These are phyloP conservation scores for Macaria notata DNA, from an alignment of 2,888 invertebrate species.

Conservation along the genomic window DNA sequence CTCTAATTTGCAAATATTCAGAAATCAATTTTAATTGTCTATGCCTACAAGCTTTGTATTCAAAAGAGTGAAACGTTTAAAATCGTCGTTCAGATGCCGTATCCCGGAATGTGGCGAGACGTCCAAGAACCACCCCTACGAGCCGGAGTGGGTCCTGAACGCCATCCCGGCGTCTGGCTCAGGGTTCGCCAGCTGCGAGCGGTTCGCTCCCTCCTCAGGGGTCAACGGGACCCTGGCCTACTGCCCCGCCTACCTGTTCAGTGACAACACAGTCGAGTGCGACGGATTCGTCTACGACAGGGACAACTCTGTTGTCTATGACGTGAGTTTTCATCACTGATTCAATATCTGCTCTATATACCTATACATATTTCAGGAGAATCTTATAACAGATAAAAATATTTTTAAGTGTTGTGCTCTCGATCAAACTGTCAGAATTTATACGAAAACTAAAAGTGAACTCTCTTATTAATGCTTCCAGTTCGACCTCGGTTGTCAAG, in stretches of 20 bases:
- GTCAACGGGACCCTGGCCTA: conserved; percentile 46
- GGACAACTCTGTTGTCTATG: conserved; percentile 64
- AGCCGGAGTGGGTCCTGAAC: conserved; percentile 66
- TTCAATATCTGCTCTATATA: too few relatives aligned
- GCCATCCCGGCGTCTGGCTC: conserved; percentile 61
- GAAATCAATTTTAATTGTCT: too few relatives aligned
- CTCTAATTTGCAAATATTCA: too few relatives aligned
- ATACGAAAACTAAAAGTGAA: background rate
- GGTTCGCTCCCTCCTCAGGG: conserved; percentile 49
- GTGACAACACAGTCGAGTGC: conserved; percentile 38
- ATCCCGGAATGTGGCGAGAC: conserved; percentile 77
- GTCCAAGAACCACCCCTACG: conserved; percentile 48
- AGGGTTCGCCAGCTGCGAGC: conserved; percentile 68
- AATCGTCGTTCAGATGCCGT: conserved; percentile 59
- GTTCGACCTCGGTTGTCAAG: conserved; percentile 85
- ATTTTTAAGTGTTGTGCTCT: too few relatives aligned
- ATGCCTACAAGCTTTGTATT: too few relatives aligned
- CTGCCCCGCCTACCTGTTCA: conserved; percentile 57
- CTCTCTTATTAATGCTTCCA: conserved; percentile 40
- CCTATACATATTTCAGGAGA: too few relatives aligned
- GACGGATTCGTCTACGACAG: conserved; percentile 59
- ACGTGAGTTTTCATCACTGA: conserved; percentile 46
- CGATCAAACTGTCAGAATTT: too few relatives aligned
- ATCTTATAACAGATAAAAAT: too few relatives aligned
- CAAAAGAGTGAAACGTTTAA: too few relatives aligned